Evolutionary conservation across 1,140 invertebrate species (phyloP).

Genomic region (Drosophila repletoides): DNA sequence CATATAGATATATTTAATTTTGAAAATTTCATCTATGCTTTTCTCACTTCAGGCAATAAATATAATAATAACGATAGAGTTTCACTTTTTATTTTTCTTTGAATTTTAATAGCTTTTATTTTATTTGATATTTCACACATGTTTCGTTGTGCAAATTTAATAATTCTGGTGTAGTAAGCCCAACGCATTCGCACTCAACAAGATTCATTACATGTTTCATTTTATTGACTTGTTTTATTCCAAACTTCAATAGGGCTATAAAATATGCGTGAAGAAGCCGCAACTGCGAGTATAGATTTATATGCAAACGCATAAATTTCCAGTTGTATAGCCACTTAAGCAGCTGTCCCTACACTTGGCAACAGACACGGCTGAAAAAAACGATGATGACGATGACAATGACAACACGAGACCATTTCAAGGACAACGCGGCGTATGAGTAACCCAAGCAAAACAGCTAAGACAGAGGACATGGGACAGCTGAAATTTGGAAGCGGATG

Average conservation of each 20-base stretch:
- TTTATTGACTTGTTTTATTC: constrained; percentile 13
- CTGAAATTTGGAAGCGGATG: constrained; percentile 14
- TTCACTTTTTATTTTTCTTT: too few relatives aligned
- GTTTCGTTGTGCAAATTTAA: neutral
- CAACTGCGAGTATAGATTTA: constrained; percentile 24
- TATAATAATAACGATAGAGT: too few relatives aligned
- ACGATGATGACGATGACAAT: constrained; percentile 5
- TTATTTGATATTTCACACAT: neutral
- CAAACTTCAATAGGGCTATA: constrained; percentile 12
- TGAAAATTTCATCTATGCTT: too few relatives aligned
- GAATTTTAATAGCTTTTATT: neutral
- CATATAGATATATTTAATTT: too few relatives aligned
- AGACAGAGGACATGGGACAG: constrained; percentile 6
- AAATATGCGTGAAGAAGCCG: constrained; percentile 3
- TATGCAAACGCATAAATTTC: constrained; percentile 28
- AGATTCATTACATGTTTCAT: constrained; percentile 16
- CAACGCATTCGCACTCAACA: neutral
- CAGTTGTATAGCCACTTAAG: constrained; percentile 6
- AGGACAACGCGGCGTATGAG: constrained; percentile 37
- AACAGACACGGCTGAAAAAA: constrained; percentile 4
- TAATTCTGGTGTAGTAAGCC: too few relatives aligned
- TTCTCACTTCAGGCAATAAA: too few relatives aligned
- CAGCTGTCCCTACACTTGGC: constrained; percentile 7
- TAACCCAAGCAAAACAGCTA: constrained; percentile 5
- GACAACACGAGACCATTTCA: constrained; percentile 28